Evolutionary conservation across 2,888 invertebrate species (phyloP), one percentile per base, ranked within the genome.

Genomic region (Macaria notata): DNA sequence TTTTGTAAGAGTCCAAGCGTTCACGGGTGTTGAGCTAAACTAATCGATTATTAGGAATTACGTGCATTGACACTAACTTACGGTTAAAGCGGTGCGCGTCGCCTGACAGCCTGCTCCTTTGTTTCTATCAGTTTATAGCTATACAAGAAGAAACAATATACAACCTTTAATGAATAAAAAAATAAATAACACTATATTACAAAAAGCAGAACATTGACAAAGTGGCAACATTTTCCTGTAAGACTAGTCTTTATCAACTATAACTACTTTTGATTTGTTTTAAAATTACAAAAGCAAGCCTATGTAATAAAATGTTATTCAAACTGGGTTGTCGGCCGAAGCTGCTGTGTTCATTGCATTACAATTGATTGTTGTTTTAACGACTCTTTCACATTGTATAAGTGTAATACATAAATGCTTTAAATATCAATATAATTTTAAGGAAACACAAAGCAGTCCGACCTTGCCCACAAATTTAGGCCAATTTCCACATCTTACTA

Each of bases 161-260:
- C 84, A 85, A 85, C 81, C 81, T 73, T 84, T 79, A 81, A 82
- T 57, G 56, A 58, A 84, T 83, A 84, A 83, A 86, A 83, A 84
- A 88, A 88, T 88, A 88, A 87, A 87, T 88, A 88, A 86, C 87
- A 61, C 72, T 87, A 88, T 87, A 82, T 80, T 88, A 89, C 86
- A 89, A 88, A 89, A 88, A 88, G 87, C 86, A 84, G 84, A 86
- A 88, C 82, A 86, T 86, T 82, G 87, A 86, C 84, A 76, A 73
- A 84, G 88, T 86, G 88, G 88, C 89, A 88, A 88, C 86, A 86
- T 84, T 84, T 88, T 85, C 81, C 82, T 83, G 86, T 86, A 81
- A 85, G 90, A 90, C 90, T 90, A 90, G 90, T 84, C 76, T 78
- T 85, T 86, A 83, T 82, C 51, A 84, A 86, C 84, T 66, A 65